phyloP scores from a whole-genome alignment of 2,888 invertebrate genomes.

The Oscheius myriophilus region DNA sequence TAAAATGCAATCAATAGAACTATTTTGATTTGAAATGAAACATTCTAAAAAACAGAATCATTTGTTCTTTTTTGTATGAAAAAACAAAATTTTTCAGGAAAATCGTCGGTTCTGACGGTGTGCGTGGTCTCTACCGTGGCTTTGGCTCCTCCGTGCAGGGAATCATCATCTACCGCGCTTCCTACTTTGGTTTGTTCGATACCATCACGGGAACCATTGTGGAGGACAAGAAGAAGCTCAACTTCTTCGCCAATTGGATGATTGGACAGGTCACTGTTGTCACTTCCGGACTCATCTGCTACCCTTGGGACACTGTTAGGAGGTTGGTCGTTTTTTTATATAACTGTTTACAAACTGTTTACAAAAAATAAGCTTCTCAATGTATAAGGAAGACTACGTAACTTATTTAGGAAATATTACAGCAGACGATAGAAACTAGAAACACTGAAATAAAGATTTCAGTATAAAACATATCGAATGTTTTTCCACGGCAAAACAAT shows the following conservation, averaged over 20 bases:
- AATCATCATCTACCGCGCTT: slow-evolving; percentile 85
- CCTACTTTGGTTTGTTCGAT: slow-evolving; percentile 94
- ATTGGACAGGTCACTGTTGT: slow-evolving; percentile 59
- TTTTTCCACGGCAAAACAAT: no score
- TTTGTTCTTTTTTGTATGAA: no score
- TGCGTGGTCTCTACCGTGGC: slow-evolving; percentile 83
- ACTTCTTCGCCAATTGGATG: slow-evolving; percentile 55
- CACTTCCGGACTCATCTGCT: slow-evolving; percentile 76
- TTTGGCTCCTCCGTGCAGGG: slow-evolving; percentile 52
- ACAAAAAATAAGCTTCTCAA: no score
- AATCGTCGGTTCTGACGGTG: slow-evolving; percentile 82
- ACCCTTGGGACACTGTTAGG: slow-evolving; percentile 90
- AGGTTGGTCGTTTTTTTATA: not conserved
- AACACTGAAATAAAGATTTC: no score
- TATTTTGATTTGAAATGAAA: no score
- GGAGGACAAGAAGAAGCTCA: slow-evolving; percentile 51
- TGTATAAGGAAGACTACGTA: no score
- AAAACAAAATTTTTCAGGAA: slow-evolving; percentile 74
- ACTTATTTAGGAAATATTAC: no score
- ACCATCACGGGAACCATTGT: slow-evolving; percentile 81
- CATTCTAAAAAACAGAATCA: no score
- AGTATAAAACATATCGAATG: no score
- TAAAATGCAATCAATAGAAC: no score
- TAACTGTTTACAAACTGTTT: no score
- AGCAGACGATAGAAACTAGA: no score